Base-by-base conservation (phyloP, 1,140 invertebrate species). In the Ceratosolen fusciceps region DNA sequence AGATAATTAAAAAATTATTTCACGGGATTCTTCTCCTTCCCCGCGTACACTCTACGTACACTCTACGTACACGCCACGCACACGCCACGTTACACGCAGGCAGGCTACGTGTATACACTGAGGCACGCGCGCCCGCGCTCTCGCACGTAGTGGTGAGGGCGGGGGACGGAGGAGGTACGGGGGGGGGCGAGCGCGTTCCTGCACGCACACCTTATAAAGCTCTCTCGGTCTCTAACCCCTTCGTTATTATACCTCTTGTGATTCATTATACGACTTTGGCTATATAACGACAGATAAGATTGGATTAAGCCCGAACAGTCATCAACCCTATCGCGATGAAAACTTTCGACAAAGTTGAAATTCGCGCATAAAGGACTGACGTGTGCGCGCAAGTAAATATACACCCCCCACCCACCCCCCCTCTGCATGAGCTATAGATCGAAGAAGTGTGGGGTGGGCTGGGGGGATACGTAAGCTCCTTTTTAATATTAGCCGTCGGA, bases 221-320 rank as follows among this genome's bases (percentile, higher is more conserved):
- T 56, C 54, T 56, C n/a, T 24, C 3, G 26, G 8, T 62, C 31
- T 12, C 12, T 31, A 37, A 24, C n/a, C n/a, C 26, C n/a, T 68
- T 68, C 39, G 24, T 68, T 68, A 68, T 47, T 47, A 68, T 68
- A 68, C 39, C 9, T 12, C 4, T 68, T 4, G 67, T 47, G 67
- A 68, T 68, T 68, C 67, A 68, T 68, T 68, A 47, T 47, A 68
- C 67, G 39, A 68, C 37, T 47, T 68, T 68, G 24, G 16, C 37
- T 60, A 34, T 73, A 73, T 56, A 73, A 73, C 31, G 71, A 21
- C 52, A 49, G 52, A 56, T 73, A 73, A 73, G 49, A 56, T 73
- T 73, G 49, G 71, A 73, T 73, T 58, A 74, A 74, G 37, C 24
- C 12, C 24, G 8, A 47, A 68, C 39, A 68, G 67, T 68, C 71